These are phyloP conservation scores for Helarctos malayanus DNA, from an alignment of 2,797 vertebrate species.

Conservation along the genomic window DNA sequence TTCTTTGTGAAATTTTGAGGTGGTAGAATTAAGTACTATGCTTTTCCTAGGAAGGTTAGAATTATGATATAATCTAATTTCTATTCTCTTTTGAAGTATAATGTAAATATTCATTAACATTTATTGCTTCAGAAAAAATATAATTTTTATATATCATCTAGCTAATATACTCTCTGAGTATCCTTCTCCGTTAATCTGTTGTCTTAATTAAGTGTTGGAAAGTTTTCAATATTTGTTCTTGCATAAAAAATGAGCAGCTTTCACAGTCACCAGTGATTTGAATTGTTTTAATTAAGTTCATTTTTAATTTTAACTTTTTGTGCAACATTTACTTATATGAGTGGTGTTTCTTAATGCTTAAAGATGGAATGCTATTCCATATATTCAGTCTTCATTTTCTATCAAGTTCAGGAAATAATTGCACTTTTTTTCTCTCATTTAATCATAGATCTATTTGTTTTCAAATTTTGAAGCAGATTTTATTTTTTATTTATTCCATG, in stretches of 20 bases:
- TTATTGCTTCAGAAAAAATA: slow-evolving; percentile 40
- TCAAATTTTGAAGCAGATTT: slow-evolving; percentile 6
- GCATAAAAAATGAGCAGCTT: background rate
- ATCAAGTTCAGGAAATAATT: background rate
- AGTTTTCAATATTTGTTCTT: slow-evolving; percentile 34
- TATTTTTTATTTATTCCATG: background rate
- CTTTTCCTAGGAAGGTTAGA: background rate
- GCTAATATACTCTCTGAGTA: background rate
- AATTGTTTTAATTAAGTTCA: background rate
- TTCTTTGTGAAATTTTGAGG: slow-evolving; percentile 32
- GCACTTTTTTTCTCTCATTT: background rate
- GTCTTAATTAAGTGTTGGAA: background rate
- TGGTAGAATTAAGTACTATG: background rate
- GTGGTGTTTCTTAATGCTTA: background rate
- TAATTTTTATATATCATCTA: background rate
- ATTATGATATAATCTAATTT: background rate
- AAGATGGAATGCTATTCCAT: background rate
- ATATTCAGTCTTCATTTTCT: background rate
- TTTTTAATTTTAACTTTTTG: slow-evolving; percentile 36
- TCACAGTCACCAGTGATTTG: background rate
- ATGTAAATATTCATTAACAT: slow-evolving; percentile 26
- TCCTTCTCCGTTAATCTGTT: background rate
- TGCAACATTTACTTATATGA: background rate
- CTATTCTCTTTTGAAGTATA: background rate
- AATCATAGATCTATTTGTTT: background rate